Evolutionary conservation across 2,113 vertebrate species (phyloP).

Genomic region (Varanus komodoensis): DNA sequence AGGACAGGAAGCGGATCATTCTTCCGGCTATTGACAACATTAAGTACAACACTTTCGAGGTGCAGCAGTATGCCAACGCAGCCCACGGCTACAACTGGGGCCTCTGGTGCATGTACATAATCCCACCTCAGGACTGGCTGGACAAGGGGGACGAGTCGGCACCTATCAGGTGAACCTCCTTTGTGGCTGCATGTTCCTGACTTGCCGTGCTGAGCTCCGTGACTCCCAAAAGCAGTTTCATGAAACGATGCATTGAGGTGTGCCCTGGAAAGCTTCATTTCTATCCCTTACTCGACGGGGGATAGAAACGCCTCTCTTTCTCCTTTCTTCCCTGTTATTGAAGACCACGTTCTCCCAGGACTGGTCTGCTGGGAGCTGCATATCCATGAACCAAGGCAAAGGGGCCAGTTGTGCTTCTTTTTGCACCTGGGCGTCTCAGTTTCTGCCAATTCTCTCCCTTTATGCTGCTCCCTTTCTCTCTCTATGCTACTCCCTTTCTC

Average conservation of each 20-base stretch:
- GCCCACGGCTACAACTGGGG: constrained; percentile 99
- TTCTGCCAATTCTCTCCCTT: too few relatives aligned
- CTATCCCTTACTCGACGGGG: neutral
- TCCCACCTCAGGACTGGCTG: constrained; percentile 95
- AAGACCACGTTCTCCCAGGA: too few relatives aligned
- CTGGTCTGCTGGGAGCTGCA: neutral
- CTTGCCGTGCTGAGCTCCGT: neutral
- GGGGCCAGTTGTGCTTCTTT: too few relatives aligned
- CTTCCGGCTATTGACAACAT: constrained; percentile 98
- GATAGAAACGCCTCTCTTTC: too few relatives aligned
- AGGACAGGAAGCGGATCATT: constrained; percentile 91
- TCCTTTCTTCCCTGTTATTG: too few relatives aligned
- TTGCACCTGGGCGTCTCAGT: too few relatives aligned
- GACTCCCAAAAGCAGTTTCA: neutral
- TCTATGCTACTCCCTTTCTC: too few relatives aligned
- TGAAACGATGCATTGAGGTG: neutral
- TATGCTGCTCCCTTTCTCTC: too few relatives aligned
- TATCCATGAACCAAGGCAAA: neutral
- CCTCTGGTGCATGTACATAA: constrained; percentile 99
- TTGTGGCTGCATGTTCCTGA: rapidly evolving
- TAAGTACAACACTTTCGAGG: constrained; percentile 96
- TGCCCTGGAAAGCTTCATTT: too few relatives aligned
- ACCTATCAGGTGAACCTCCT: constrained; percentile 89
- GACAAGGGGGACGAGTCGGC: constrained; percentile 95
- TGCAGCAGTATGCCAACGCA: constrained; percentile 95